These are phyloP conservation scores for Atherinosoma microstoma DNA, from an alignment of 2,797 vertebrate genomes.

Conservation along the genomic window DNA sequence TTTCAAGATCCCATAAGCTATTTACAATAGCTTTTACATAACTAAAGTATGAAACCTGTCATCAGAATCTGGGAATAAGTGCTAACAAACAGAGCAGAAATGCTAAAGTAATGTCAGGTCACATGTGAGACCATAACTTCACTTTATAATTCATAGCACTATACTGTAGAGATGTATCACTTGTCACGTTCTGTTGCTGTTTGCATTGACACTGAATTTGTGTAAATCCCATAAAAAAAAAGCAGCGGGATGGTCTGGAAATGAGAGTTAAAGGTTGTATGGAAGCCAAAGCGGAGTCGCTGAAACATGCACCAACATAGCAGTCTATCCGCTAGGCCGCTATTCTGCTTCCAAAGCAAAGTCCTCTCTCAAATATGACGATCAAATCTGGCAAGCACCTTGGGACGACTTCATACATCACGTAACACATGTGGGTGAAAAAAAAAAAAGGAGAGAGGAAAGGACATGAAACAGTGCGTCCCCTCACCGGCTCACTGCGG, in stretches of 20 bases:
- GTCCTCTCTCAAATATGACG: neutral
- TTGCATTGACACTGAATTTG: neutral
- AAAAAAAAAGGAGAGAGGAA: neutral
- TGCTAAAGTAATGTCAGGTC: slow-evolving; percentile 43
- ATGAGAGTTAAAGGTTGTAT: slow-evolving; percentile 25
- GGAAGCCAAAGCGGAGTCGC: slow-evolving; percentile 14
- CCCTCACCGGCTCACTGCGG: slow-evolving; percentile 77
- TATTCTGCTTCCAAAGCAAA: slow-evolving; percentile 27
- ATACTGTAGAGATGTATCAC: neutral
- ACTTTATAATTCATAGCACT: slow-evolving; percentile 17
- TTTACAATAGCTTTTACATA: too few relatives aligned
- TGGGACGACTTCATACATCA: slow-evolving; percentile 33
- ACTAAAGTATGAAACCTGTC: neutral
- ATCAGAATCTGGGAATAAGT: neutral
- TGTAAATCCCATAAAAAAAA: neutral
- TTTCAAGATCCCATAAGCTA: too few relatives aligned
- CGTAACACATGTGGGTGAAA: slow-evolving; percentile 37
- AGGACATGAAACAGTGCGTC: slow-evolving; percentile 36
- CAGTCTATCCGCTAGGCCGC: slow-evolving; percentile 45
- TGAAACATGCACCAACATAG: slow-evolving; percentile 30
- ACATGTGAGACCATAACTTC: slow-evolving; percentile 29
- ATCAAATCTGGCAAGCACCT: neutral
- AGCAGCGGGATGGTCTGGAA: neutral
- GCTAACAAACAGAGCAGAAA: slow-evolving; percentile 6
- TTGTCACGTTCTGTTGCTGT: slow-evolving; percentile 1